Percentiles rank a stretch among this genome's conserved stretches.
phyloP scores from a whole-genome alignment of 1,140 invertebrate species.

The Drosophila burlai region DNA sequence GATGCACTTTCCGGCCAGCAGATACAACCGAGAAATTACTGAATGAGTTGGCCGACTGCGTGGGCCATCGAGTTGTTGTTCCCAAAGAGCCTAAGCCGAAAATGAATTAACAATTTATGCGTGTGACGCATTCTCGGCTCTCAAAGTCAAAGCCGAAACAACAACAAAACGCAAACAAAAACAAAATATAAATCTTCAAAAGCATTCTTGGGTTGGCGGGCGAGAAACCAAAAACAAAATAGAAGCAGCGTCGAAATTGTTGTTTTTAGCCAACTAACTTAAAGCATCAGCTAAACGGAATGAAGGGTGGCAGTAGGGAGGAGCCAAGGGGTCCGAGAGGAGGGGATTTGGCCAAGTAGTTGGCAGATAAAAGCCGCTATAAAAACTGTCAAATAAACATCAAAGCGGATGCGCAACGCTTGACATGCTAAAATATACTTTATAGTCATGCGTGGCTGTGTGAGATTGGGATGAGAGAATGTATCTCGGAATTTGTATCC shows the following conservation, averaged over 20 bases:
- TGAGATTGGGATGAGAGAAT: conserved; percentile 48
- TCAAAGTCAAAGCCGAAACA: conserved; percentile 79
- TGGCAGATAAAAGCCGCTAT: conserved; percentile 83
- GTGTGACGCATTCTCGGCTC: conserved; percentile 75
- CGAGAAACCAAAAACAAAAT: conserved; percentile 19
- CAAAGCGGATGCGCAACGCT: conserved; percentile 84
- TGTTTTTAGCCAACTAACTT: conserved; percentile 55
- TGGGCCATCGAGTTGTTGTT: conserved; percentile 60
- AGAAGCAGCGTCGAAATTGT: conserved; percentile 34
- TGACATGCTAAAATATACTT: conserved; percentile 84
- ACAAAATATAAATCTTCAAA: conserved; percentile 81
- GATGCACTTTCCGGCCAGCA: conserved; percentile 52
- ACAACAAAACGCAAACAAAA: conserved; percentile 58
- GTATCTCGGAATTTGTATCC: conserved; percentile 36
- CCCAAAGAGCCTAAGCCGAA: conserved; percentile 55
- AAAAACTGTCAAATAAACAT: conserved; percentile 85
- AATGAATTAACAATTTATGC: conserved; percentile 78
- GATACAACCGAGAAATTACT: conserved; percentile 48
- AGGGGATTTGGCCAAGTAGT: conserved; percentile 66
- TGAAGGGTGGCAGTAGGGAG: conserved; percentile 23
- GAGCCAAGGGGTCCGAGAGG: conserved; percentile 6
- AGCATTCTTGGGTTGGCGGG: conserved; percentile 61
- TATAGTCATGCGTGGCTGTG: conserved; percentile 78
- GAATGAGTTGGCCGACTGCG: conserved; percentile 61
- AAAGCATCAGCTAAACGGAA: conserved; percentile 34